These are phyloP conservation scores for Eucriotettix oculatus DNA, from an alignment of 2,888 invertebrate species.

Conservation along the genomic window DNA sequence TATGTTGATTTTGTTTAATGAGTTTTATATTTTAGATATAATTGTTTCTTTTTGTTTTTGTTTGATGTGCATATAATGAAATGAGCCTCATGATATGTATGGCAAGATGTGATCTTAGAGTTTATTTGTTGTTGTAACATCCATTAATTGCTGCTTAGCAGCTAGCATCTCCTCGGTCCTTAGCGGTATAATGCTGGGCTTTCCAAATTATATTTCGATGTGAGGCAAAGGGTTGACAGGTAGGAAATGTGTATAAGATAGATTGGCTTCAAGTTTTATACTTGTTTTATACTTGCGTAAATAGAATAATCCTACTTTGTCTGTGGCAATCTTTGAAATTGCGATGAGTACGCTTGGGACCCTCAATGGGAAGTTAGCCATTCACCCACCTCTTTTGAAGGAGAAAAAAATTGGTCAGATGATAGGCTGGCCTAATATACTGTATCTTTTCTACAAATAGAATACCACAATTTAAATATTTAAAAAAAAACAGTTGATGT, in stretches of 20 bases:
- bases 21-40: constrained; percentile 10
- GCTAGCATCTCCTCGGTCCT: constrained; percentile 10
- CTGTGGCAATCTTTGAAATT: constrained; percentile 7
- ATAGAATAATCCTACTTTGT: constrained; percentile 4
- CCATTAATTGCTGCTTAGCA: constrained; percentile 10
- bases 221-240: constrained; percentile 7
- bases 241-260: not conserved
- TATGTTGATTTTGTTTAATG: constrained; percentile 11
- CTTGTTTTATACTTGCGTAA: constrained; percentile 8
- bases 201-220: constrained; percentile 2
- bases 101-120: constrained; percentile 14
- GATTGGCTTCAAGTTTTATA: constrained; percentile 7
- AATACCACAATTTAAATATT: constrained; percentile 13
- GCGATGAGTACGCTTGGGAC: constrained; percentile 11
- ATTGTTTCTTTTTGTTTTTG: constrained; percentile 7
- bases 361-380: constrained; percentile 10
- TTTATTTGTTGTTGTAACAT: constrained; percentile 10
- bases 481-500: constrained; percentile 16
- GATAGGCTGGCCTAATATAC: constrained; percentile 14
- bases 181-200: constrained; percentile 10
- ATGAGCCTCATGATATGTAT: constrained; percentile 9
- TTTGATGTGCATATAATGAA: constrained; percentile 10
- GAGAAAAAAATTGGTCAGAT: constrained; percentile 9
- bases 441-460: constrained; percentile 17
- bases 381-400: constrained; percentile 7